phyloP scores from a whole-genome alignment of 2,113 vertebrate species.

The Tretioscincus oriximinensis region DNA sequence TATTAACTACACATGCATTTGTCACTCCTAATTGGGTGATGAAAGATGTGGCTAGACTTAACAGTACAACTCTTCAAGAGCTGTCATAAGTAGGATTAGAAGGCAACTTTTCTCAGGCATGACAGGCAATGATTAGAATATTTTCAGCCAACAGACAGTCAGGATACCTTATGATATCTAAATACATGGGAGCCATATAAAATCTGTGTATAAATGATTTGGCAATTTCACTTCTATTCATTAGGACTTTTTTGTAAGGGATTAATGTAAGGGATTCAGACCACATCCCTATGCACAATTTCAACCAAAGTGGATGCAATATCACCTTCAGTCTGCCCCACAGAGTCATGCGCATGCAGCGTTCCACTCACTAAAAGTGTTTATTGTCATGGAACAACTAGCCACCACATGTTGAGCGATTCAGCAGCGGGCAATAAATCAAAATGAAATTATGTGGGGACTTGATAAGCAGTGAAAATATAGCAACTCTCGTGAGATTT shows the following conservation, averaged over 20 bases:
- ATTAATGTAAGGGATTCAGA: no score
- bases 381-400: no score
- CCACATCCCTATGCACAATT: no score
- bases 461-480: no score
- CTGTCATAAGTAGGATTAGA: slow-evolving; percentile 64
- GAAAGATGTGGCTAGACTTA: slow-evolving; percentile 55
- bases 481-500: no score
- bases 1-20: slow-evolving; percentile 64
- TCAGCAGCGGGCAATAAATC: no score
- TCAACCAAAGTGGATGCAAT: no score
- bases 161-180: slow-evolving; percentile 61
- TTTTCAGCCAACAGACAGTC: slow-evolving; percentile 59
- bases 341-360: no score
- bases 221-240: neutral
- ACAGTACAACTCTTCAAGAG: slow-evolving; percentile 55
- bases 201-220: slow-evolving; percentile 22
- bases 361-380: no score
- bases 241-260: neutral
- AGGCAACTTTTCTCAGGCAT: slow-evolving; percentile 59
- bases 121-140: slow-evolving; percentile 56
- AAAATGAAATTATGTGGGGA: no score
- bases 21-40: slow-evolving; percentile 61
- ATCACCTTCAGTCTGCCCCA: no score
- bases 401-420: no score
- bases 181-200: slow-evolving; percentile 51